Conservation (phyloP, 2,113 vertebrate genomes). For the Coptodon bakossiorum region DNA sequence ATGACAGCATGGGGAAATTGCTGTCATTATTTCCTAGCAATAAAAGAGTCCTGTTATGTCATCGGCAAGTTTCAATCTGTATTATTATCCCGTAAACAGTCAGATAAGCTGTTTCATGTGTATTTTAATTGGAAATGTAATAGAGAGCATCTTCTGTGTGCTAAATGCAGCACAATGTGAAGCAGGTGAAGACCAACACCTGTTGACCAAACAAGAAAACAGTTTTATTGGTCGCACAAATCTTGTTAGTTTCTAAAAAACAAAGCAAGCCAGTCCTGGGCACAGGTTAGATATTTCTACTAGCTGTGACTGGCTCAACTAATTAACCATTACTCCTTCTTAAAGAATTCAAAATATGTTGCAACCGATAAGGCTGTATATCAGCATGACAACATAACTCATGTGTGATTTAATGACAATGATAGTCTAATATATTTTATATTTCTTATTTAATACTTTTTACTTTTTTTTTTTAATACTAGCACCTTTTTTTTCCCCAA, state of each 20-base stretch:
- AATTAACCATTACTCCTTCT: not conserved
- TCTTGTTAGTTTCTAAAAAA: not conserved
- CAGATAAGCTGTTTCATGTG: not conserved
- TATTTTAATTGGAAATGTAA: not conserved
- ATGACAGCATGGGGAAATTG: not conserved
- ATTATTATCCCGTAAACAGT: not conserved
- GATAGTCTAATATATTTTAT: not conserved
- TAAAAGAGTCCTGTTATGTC: not conserved
- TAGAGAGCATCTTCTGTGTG: not conserved
- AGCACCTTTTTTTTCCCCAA: not conserved
- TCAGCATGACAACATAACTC: not conserved
- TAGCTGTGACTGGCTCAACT: not conserved
- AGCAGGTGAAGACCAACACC: not conserved
- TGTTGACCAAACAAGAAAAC: not conserved
- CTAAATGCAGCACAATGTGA: not conserved
- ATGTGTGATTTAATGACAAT: not conserved
- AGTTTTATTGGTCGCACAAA: not conserved
- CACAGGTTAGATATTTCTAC: not conserved
- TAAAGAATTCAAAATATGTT: not conserved
- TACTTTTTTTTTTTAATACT: not conserved
- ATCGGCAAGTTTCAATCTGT: not conserved
- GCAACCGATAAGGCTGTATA: not conserved
- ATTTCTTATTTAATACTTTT: not conserved
- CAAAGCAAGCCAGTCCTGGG: not conserved
- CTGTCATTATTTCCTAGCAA: constrained; percentile 8